These are phyloP conservation scores for Lepidothrix coronata DNA, from an alignment of 2,113 vertebrate genomes.

Conservation along the genomic window DNA sequence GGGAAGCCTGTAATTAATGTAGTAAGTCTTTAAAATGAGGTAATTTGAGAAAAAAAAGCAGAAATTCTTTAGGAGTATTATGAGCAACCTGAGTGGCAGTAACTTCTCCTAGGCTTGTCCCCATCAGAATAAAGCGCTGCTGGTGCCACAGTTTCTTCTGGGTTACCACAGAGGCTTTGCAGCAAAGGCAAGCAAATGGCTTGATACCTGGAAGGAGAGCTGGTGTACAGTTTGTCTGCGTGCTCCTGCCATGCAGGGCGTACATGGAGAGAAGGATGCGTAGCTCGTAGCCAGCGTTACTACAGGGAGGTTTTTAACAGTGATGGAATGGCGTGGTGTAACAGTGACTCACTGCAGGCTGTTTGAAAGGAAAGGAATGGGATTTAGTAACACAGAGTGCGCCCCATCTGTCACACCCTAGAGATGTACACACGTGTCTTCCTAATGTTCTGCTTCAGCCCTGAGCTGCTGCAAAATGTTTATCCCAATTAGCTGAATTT, in stretches of 20 bases:
- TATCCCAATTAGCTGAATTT: background rate
- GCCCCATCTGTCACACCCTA: background rate
- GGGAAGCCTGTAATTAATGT: background rate
- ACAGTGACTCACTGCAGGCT: conserved; percentile 29
- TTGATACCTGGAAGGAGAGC: background rate
- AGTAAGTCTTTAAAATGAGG: background rate
- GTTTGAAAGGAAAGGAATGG: background rate
- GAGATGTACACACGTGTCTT: background rate
- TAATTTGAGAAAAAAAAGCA: background rate
- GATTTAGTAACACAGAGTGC: conserved; percentile 2
- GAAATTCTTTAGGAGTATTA: background rate
- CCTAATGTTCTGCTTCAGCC: background rate
- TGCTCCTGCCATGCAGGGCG: background rate
- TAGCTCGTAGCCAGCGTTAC: background rate
- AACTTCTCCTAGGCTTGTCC: background rate
- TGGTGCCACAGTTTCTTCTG: background rate
- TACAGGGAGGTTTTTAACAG: background rate
- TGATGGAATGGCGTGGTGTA: background rate
- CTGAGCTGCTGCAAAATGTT: background rate
- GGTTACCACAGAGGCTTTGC: background rate
- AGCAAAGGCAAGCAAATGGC: background rate
- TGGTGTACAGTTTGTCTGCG: background rate
- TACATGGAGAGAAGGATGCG: background rate
- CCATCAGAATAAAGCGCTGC: background rate
- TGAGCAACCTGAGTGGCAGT: background rate